These are phyloP conservation scores for Dasyurus viverrinus DNA, from an alignment of 2,113 vertebrate species.

Conservation along the genomic window DNA sequence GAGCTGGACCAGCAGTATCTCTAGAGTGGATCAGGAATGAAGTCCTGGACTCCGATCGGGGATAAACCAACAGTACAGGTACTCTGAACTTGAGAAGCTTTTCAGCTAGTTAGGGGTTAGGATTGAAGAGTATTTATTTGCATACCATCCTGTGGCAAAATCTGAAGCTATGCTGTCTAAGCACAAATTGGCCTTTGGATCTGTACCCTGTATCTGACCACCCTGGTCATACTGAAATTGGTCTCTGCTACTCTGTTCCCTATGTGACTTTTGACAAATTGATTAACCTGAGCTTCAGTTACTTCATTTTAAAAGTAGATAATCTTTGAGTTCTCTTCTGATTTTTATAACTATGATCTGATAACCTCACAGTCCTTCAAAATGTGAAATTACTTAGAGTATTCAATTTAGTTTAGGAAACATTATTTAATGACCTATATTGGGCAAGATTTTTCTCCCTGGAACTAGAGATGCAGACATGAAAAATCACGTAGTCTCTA, in stretches of 20 bases:
- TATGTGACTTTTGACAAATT: neutral
- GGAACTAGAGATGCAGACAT: neutral
- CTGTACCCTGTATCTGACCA: neutral
- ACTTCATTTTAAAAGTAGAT: neutral
- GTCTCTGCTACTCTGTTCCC: neutral
- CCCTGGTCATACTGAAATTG: neutral
- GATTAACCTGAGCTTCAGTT: neutral
- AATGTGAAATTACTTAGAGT: neutral
- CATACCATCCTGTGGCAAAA: neutral
- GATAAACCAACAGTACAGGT: neutral
- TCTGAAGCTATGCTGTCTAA: neutral
- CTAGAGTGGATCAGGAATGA: neutral
- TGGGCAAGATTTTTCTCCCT: neutral
- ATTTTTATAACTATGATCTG: neutral
- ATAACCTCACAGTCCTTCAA: neutral
- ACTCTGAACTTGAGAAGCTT: neutral
- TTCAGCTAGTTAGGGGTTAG: neutral
- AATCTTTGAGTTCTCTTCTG: neutral
- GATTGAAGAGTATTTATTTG: neutral
- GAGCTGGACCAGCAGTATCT: neutral
- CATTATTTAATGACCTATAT: neutral
- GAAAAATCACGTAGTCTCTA: neutral
- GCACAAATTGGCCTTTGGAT: neutral
- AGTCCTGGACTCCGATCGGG: neutral
- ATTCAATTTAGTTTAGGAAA: neutral